Conservation (phyloP, 2,113 vertebrate genomes). For the Nestor notabilis region DNA sequence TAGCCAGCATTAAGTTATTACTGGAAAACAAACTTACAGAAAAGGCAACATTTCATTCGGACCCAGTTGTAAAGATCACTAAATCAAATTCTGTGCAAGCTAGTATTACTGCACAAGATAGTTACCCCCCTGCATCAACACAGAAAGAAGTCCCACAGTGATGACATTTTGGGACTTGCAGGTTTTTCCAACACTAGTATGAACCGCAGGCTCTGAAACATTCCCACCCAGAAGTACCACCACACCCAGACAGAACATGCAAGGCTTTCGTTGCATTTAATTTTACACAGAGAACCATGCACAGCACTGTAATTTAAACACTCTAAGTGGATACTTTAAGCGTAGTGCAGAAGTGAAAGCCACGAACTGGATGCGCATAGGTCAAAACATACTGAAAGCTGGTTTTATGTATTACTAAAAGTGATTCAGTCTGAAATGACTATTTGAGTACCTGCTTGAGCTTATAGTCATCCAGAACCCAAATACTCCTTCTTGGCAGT, state of each 20-base stretch:
- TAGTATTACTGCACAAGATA: neutral
- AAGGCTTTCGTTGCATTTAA: neutral
- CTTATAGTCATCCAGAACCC: neutral
- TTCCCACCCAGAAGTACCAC: neutral
- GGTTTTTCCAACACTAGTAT: neutral
- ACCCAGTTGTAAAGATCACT: neutral
- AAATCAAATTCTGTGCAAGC: neutral
- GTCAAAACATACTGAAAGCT: neutral
- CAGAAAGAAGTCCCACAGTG: neutral
- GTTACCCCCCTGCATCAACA: neutral
- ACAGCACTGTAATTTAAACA: neutral
- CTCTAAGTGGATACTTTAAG: neutral
- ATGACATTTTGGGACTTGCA: neutral
- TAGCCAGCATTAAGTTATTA: neutral
- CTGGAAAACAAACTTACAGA: neutral
- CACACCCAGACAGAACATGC: neutral
- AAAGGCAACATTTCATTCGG: neutral
- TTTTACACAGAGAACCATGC: neutral
- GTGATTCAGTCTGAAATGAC: neutral
- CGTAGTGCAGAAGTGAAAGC: neutral
- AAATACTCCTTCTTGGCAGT: neutral
- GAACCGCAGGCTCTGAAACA: neutral
- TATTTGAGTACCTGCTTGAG: neutral
- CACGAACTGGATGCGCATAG: neutral
- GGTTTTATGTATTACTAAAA: neutral